Evolutionary conservation across 2,888 invertebrate genomes (phyloP).

Genomic region (Lymantria monacha): DNA sequence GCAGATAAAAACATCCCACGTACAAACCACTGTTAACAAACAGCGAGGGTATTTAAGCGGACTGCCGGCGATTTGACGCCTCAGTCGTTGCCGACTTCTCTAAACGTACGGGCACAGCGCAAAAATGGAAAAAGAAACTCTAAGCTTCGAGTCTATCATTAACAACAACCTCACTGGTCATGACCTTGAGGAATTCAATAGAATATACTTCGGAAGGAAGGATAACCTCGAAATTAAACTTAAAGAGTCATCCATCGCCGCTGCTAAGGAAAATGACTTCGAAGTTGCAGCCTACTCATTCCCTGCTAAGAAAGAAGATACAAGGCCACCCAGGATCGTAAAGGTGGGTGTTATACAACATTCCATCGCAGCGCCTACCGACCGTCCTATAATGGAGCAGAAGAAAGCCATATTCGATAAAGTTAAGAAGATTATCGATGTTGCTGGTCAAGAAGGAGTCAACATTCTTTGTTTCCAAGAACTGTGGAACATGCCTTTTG

Average conservation of each 20-base stretch:
- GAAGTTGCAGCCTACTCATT: conserved; percentile 73
- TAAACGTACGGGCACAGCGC: conserved; percentile 23
- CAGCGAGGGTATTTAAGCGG: conserved; percentile 55
- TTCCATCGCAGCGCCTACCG: conserved; percentile 90
- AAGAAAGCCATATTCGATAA: conserved; percentile 90
- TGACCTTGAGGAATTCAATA: conserved; percentile 73
- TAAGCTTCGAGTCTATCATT: conserved; percentile 67
- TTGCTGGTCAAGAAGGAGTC: conserved; percentile 91
- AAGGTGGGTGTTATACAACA: conserved; percentile 95
- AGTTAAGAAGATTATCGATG: conserved; percentile 89
- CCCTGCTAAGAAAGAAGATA: conserved; percentile 72
- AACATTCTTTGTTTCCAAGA: conserved; percentile 98
- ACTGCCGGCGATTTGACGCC: conserved; percentile 28
- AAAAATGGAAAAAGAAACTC: conserved; percentile 71
- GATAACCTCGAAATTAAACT: conserved; percentile 61
- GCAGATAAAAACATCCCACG: conserved; percentile 47
- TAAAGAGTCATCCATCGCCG: conserved; percentile 72
- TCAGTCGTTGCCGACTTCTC: conserved; percentile 41
- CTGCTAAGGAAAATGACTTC: conserved; percentile 82
- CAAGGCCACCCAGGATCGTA: conserved; percentile 87
- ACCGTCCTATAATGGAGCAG: conserved; percentile 89
- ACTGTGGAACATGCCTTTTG: conserved; percentile 99
- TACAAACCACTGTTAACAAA: conserved; percentile 32
- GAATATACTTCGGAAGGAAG: conserved; percentile 70
- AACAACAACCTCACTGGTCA: conserved; percentile 67